Evolutionary conservation across 2,113 vertebrate genomes (phyloP), one percentile per base, ranked within the genome.

Genomic region (Odocoileus hemionus): DNA sequence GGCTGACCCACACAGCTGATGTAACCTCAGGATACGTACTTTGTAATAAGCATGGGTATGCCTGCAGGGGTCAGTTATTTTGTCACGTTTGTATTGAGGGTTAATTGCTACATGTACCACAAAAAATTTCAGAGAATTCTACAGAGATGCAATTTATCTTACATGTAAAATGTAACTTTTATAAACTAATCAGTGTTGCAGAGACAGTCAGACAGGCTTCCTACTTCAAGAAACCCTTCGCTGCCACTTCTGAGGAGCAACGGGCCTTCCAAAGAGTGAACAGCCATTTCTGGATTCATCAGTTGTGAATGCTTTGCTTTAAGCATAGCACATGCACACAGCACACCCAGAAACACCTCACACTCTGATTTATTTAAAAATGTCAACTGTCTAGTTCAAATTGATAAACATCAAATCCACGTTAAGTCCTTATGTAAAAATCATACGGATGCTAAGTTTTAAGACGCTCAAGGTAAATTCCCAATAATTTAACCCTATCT

Each of bases 1-100:
- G 45, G 7, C n/a, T 7, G 26, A 14, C 21, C 7, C 10, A 2
- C 1, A 2, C 0, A n/a, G 30, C 5, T 28, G 55, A 0, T 6
- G 4, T 2, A 7, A 58, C 70, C 55, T 33, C 47, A 39, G 36
- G 70, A 26, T 4, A 17, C 0, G 3, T 2, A 7, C 54, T 45
- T 7, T 15, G 39, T 16, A 9, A 2, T 36, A 47, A n/a, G 28
- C 7, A 5, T 91, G 47, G 13, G 13, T 2, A 4, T 4, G 2
- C 50, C 39, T 14, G 23, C 1, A 6, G 1, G 45, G 83, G 30
- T 13, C 55, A 57, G 33, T 50, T 7, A 15, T 5, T 8, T 10
- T 9, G 50, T 12, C 50, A 36, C 52, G 54, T 5, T 5, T 61
- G 58, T 30, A 39, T 10, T 21, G 33, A 9, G 28, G 76, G 19